A percentile compares a stretch with the other conserved stretches of the same genome.
These are phyloP conservation scores for Hippopotamyrus pictus DNA, from an alignment of 2,797 vertebrate species.

Conservation along the genomic window DNA sequence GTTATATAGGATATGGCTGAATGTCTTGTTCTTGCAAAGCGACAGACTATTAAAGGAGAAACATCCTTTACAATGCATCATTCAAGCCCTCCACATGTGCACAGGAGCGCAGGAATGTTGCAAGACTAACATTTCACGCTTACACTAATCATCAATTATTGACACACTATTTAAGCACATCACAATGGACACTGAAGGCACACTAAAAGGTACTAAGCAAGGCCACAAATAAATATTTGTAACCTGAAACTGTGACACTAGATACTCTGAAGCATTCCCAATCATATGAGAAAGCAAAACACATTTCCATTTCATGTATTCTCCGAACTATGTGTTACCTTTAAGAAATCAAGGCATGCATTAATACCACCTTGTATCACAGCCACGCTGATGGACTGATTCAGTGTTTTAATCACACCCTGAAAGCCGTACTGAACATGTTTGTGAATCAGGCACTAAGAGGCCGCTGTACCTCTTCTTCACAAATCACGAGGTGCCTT, in stretches of 20 bases:
- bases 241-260: neutral
- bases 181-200: neutral
- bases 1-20: neutral
- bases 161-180: neutral
- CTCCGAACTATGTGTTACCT: neutral
- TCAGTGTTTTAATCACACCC: neutral
- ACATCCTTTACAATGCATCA: neutral
- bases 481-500: neutral
- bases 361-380: neutral
- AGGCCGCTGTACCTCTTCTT: neutral
- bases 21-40: neutral
- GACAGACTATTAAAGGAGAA: neutral
- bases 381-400: neutral
- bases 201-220: neutral
- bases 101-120: neutral
- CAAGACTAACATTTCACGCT: neutral
- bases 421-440: neutral
- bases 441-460: neutral
- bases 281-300: neutral
- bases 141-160: neutral
- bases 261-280: neutral
- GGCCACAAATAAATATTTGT: neutral
- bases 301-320: neutral
- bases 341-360: neutral
- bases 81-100: neutral